Evolutionary conservation across 1,140 invertebrate genomes (phyloP), one percentile per base, ranked within the genome.

Genomic region (Lethrus apterus): DNA sequence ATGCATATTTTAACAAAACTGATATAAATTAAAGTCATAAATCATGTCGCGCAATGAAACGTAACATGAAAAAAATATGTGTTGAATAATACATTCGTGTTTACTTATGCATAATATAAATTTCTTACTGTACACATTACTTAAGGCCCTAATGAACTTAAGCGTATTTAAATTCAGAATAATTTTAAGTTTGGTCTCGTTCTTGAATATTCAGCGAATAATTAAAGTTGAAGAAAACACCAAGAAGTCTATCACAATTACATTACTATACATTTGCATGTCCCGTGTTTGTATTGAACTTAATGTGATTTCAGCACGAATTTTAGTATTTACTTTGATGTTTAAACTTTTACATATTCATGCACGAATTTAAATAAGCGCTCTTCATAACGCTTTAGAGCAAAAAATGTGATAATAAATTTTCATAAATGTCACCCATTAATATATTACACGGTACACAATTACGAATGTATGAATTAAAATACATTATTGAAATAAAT

Each of bases 241-340:
- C 45, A 47, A 40, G 45, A 40, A 47, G 45, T 47, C 17, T 41
- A 47, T 41, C 36, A 41, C 45, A 47, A 47, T 41, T 41, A 20
- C 34, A 41, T 41, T 47, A 41, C 20, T 19, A 9, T 24, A 26
- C n/a, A n/a, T n/a, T n/a, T n/a, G n/a, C n/a, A 35, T 33, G 32
- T 13, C 23, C 4, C 5, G 24, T 30, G 46, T 48, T 42, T 41
- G 38, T 23, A 33, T 42, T 21, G 36, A 3, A 18, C 36, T 11
- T 21, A 40, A 40, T 15, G 17, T 20, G 11, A 21, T n/a, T 40
- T 20, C 24, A 40, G 7, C 18, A 40, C 18, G 11, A 40, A 40
- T 40, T 21, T 40, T 21, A 40, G 17, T 40, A 40, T 40, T 40
- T 40, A 23, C 36, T 40, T 40, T 40, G 36, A 40, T 40, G 36